phyloP scores from a whole-genome alignment of 2,113 vertebrate genomes.

The Prunella fulvescens region DNA sequence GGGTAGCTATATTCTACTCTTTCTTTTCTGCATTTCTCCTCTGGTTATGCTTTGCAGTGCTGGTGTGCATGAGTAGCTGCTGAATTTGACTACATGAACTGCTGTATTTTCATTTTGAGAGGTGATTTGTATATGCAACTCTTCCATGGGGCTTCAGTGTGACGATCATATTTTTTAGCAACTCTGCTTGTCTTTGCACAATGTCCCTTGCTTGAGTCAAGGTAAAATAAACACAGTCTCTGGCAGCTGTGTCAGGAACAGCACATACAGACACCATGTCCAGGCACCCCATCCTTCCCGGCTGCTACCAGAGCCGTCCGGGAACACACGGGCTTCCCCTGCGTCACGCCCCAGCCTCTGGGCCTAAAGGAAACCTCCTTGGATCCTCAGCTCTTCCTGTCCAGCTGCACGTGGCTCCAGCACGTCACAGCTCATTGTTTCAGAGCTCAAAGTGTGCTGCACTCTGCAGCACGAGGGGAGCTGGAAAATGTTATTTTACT shows the following conservation, averaged over 20 bases:
- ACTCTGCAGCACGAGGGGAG: neutral
- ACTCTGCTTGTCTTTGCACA: neutral
- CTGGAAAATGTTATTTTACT: neutral
- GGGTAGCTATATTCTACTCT: neutral
- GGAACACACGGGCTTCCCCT: slow-evolving; percentile 17
- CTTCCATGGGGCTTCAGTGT: neutral
- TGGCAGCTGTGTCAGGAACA: neutral
- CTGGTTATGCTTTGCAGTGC: neutral
- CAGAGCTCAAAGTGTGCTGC: fast-evolving
- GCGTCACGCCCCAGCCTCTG: neutral
- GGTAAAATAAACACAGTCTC: neutral
- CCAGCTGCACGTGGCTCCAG: neutral
- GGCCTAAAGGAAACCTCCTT: neutral
- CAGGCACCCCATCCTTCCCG: neutral
- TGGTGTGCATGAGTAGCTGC: neutral
- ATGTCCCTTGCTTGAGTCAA: neutral
- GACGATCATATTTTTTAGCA: neutral
- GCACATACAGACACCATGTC: neutral
- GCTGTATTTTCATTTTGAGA: neutral
- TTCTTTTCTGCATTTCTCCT: neutral
- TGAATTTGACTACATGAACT: neutral
- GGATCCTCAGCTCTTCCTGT: neutral
- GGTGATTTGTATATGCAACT: neutral
- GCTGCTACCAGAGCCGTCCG: fast-evolving
- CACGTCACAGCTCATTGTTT: neutral